Percentiles rank a stretch among this genome's conserved stretches.
These are phyloP conservation scores for Polyergus mexicanus DNA, from an alignment of 1,140 invertebrate species.

Conservation along the genomic window DNA sequence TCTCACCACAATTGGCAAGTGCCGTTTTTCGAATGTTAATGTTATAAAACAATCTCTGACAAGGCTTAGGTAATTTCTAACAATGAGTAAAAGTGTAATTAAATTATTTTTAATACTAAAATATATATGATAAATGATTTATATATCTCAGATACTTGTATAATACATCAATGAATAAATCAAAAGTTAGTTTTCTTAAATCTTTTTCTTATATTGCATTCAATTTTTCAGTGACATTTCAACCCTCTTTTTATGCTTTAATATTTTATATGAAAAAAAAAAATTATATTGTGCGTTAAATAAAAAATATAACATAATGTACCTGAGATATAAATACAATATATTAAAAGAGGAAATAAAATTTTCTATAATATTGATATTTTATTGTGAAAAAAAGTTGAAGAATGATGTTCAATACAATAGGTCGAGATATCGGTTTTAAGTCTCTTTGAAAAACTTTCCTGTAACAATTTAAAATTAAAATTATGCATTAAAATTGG, in stretches of 20 bases:
- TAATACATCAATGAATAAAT: neutral
- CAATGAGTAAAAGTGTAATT: neutral
- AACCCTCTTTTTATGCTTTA: neutral
- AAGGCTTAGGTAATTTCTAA: neutral
- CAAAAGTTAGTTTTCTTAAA: neutral
- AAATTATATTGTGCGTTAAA: neutral
- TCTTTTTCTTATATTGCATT: neutral
- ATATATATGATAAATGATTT: neutral
- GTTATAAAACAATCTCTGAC: neutral
- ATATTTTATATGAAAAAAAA: neutral
- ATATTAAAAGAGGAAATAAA: slow-evolving; percentile 8
- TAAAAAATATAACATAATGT: neutral
- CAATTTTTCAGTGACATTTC: neutral
- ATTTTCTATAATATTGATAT: neutral
- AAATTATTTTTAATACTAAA: neutral
- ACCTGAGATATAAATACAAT: neutral
- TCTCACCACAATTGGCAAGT: neutral
- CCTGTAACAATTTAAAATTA: slow-evolving; percentile 25
- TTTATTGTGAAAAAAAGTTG: neutral
- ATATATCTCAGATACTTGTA: neutral
- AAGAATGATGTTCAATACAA: neutral
- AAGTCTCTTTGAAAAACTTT: neutral
- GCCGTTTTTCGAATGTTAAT: slow-evolving; percentile 2
- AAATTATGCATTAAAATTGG: slow-evolving; percentile 30
- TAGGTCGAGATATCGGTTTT: slow-evolving; percentile 6